A percentile compares a stretch with the other conserved stretches of the same genome.
phyloP scores from a whole-genome alignment of 2,797 vertebrate species.

The Lerista edwardsae region DNA sequence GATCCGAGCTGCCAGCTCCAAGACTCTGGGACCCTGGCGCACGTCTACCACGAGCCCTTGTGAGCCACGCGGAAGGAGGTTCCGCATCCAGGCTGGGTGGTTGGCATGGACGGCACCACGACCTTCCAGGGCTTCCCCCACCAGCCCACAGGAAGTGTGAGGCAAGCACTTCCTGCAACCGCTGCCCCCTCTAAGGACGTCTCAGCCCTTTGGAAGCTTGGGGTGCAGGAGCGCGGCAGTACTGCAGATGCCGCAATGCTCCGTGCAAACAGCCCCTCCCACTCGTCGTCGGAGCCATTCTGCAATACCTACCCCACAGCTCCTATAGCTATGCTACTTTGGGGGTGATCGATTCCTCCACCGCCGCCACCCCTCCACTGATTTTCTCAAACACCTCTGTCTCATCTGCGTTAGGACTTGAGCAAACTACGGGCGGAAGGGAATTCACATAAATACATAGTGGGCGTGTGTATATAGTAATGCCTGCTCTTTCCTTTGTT shows the following conservation, averaged over 20 bases:
- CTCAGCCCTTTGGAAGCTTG: background rate
- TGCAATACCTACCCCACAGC: no score
- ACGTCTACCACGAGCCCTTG: conserved; percentile 64
- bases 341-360: no score
- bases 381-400: background rate
- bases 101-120: background rate
- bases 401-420: background rate
- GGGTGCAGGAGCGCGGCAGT: no score
- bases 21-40: conserved; percentile 17
- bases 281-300: no score
- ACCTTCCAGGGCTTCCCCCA: background rate
- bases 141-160: background rate
- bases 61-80: conserved; percentile 24
- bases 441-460: no score
- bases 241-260: no score
- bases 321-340: no score
- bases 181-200: no score
- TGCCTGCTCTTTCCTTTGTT: background rate
- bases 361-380: no score
- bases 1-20: rapidly evolving
- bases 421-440: background rate
- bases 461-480: background rate
- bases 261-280: no score
- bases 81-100: background rate
- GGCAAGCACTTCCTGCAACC: background rate